These are phyloP conservation scores for Pterobdella sp. DNA, from an alignment of 2,888 invertebrate genomes.

Conservation along the genomic window DNA sequence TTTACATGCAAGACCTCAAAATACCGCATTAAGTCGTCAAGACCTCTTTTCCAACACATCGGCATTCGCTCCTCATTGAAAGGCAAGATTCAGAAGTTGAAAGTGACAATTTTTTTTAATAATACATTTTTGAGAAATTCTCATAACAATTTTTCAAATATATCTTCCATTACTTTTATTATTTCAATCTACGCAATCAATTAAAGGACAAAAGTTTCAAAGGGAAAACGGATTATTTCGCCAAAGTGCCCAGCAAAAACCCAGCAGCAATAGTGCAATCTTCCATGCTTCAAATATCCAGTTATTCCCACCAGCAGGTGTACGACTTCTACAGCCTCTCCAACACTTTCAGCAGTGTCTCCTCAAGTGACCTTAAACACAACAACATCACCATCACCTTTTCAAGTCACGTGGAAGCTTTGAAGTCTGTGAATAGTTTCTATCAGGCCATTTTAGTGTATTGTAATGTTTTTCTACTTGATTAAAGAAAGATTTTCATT, in stretches of 20 bases:
- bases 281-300: background rate
- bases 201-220: background rate
- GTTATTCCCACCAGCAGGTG: background rate
- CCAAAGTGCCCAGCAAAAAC: constrained; percentile 1
- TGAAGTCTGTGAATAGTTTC: no score
- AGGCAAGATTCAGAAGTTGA: constrained; percentile 24
- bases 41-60: constrained; percentile 22
- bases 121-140: background rate
- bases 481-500: background rate
- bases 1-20: background rate
- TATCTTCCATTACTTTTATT: background rate
- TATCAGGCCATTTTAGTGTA: background rate
- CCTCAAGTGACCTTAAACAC: background rate
- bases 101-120: constrained; percentile 1
- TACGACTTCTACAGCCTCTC: constrained; percentile 6
- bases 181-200: background rate
- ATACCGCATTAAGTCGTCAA: background rate
- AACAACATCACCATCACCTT: constrained; percentile 2
- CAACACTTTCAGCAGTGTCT: background rate
- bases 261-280: background rate
- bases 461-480: background rate
- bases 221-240: background rate
- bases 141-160: background rate
- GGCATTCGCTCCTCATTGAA: constrained; percentile 15
- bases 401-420: background rate